Conservation (phyloP, 1,140 invertebrate species). For the Drosophila athabasca region DNA sequence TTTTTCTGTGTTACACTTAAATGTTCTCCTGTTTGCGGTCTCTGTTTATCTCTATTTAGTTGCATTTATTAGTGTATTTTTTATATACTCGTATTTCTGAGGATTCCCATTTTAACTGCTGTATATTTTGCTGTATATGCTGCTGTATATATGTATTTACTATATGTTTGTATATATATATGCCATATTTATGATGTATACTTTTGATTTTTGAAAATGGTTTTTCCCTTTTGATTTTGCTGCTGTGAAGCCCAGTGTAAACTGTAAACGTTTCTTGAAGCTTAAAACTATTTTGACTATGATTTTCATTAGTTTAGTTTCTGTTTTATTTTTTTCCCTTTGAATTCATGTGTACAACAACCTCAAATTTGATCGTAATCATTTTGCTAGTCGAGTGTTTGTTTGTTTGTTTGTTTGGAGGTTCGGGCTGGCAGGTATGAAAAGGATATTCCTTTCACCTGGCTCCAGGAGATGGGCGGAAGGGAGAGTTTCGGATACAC, state of each 20-base stretch:
- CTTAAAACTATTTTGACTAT: slow-evolving; percentile 39
- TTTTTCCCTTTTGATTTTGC: slow-evolving; percentile 76
- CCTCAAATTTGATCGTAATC: slow-evolving; percentile 59
- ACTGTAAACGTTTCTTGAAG: slow-evolving; percentile 64
- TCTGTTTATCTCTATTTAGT: slow-evolving; percentile 44
- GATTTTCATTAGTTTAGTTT: slow-evolving; percentile 16
- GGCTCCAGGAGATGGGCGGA: background rate
- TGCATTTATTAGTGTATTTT: slow-evolving; percentile 51
- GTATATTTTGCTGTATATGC: slow-evolving; percentile 33
- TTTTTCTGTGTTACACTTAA: slow-evolving; percentile 23
- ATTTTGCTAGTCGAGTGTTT: slow-evolving; percentile 33
- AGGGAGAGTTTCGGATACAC: slow-evolving; percentile 2
- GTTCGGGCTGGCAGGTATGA: background rate
- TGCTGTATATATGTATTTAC: slow-evolving; percentile 34
- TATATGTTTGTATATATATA: slow-evolving; percentile 15
- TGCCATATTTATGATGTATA: slow-evolving; percentile 42
- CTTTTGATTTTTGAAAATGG: slow-evolving; percentile 50
- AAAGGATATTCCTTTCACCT: slow-evolving; percentile 2
- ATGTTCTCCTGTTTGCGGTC: slow-evolving; percentile 33
- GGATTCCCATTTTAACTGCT: slow-evolving; percentile 20
- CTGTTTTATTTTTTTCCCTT: slow-evolving; percentile 33
- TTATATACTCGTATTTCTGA: slow-evolving; percentile 15
- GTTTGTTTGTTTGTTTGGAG: background rate
- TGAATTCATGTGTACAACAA: slow-evolving; percentile 53
- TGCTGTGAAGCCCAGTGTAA: slow-evolving; percentile 82